Percentiles rank a stretch among this genome's conserved stretches.
Evolutionary conservation across 2,888 invertebrate genomes (phyloP).

Genomic region (Cryptocheilus praepositus): DNA sequence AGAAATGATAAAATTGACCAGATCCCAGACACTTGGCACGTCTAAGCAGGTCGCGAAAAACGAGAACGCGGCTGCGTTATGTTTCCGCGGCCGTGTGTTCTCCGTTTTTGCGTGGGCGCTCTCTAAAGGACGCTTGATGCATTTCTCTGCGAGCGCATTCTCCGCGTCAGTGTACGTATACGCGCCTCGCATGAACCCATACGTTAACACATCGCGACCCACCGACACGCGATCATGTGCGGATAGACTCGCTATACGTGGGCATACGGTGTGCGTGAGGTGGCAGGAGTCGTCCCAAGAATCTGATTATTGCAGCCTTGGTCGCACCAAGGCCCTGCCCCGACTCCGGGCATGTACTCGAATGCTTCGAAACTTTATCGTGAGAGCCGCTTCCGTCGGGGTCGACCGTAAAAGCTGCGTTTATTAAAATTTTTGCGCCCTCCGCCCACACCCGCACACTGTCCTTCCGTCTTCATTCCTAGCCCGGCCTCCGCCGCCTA

Average conservation of each 20-base stretch:
- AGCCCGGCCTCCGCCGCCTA: not conserved
- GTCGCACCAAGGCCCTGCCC: constrained; percentile 51
- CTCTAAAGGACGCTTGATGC: constrained; percentile 18
- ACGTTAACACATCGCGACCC: not conserved
- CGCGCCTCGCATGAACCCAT: not conserved
- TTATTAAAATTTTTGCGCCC: constrained; percentile 60
- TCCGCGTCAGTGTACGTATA: not conserved
- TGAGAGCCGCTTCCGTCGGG: constrained; percentile 35
- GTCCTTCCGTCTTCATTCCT: not conserved
- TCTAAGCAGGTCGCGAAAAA: not conserved
- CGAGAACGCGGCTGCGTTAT: not conserved
- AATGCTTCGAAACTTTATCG: constrained; percentile 63
- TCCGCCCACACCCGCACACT: not conserved
- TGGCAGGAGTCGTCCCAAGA: constrained; percentile 57
- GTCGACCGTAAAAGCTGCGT: constrained; percentile 36
- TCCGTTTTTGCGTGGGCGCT: constrained; percentile 12
- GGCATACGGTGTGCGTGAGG: constrained; percentile 26
- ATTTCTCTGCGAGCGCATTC: constrained; percentile 18
- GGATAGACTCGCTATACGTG: constrained; percentile 15
- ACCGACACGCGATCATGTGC: no score
- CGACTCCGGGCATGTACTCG: constrained; percentile 26
- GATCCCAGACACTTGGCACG: not conserved
- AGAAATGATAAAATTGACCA: not conserved
- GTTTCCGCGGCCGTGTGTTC: not conserved
- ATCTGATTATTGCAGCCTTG: constrained; percentile 68